These are phyloP conservation scores for Theropithecus gelada DNA, from an alignment of 2,113 vertebrate genomes.

Conservation along the genomic window DNA sequence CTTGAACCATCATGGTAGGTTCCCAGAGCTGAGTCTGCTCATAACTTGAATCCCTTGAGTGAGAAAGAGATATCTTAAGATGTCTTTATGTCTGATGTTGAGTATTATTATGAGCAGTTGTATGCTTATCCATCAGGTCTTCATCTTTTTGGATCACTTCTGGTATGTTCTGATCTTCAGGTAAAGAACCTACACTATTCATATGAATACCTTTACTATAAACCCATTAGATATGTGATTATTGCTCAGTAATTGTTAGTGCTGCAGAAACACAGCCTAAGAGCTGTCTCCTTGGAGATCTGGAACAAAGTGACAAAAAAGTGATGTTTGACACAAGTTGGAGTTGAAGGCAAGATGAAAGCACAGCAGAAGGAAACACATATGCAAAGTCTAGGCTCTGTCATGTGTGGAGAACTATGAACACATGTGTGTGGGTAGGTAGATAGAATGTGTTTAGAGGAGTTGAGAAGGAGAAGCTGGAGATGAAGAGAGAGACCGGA, in stretches of 20 bases:
- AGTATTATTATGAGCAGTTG: background rate
- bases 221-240: background rate
- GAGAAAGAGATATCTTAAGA: background rate
- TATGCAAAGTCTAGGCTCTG: background rate
- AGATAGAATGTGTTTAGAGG: background rate
- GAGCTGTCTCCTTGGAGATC: background rate
- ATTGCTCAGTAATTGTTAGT: background rate
- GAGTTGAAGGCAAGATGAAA: background rate
- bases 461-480: background rate
- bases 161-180: background rate
- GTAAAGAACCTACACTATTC: background rate
- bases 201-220: background rate
- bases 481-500: background rate
- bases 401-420: background rate
- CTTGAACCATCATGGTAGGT: background rate
- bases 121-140: background rate
- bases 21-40: background rate
- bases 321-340: background rate
- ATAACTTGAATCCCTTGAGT: background rate
- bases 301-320: slow-evolving; percentile 8
- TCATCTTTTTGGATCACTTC: slow-evolving; percentile 7
- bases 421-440: background rate
- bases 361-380: background rate
- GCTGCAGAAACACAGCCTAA: background rate
- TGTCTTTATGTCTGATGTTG: background rate